A percentile compares a stretch with the other conserved stretches of the same genome.
Conservation (phyloP, 2,888 invertebrate genomes). For the Oscheius sp. region DNA sequence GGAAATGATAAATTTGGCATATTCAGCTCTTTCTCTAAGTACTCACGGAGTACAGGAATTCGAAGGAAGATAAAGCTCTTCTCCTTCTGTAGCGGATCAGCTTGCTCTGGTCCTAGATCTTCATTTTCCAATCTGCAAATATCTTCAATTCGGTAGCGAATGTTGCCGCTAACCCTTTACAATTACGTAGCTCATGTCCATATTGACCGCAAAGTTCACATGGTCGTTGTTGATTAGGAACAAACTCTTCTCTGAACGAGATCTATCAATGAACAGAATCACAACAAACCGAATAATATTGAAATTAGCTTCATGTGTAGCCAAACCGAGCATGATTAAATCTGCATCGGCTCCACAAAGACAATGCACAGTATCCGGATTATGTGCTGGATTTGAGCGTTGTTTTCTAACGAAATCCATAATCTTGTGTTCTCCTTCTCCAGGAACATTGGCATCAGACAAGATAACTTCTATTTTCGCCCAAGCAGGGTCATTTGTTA, state of each 20-base stretch:
- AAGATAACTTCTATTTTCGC: conserved; percentile 90
- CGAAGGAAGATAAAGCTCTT: conserved; percentile 80
- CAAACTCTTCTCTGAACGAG: conserved; percentile 87
- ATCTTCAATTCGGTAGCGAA: neutral
- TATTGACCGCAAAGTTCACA: conserved; percentile 90
- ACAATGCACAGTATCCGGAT: conserved; percentile 95
- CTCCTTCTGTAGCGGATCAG: conserved; percentile 64
- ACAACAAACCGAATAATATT: conserved; percentile 83
- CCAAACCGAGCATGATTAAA: conserved; percentile 93
- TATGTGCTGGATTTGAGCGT: conserved; percentile 85
- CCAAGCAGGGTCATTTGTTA: conserved; percentile 96
- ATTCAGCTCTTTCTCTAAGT: conserved; percentile 86
- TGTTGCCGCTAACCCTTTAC: conserved; percentile 54
- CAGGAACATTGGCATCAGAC: conserved; percentile 98
- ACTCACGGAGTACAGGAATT: conserved; percentile 87
- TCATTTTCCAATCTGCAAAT: conserved; percentile 55
- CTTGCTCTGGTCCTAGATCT: conserved; percentile 62
- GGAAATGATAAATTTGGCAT: conserved; percentile 93
- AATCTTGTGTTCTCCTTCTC: conserved; percentile 98
- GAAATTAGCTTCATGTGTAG: conserved; percentile 98
- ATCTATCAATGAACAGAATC: neutral
- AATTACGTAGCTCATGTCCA: conserved; percentile 75
- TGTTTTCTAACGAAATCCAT: conserved; percentile 96
- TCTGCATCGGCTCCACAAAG: conserved; percentile 95
- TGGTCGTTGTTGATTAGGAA: conserved; percentile 92